Base-by-base conservation (phyloP, 2,888 invertebrate species). In the Drosophila cyrtoloma region DNA sequence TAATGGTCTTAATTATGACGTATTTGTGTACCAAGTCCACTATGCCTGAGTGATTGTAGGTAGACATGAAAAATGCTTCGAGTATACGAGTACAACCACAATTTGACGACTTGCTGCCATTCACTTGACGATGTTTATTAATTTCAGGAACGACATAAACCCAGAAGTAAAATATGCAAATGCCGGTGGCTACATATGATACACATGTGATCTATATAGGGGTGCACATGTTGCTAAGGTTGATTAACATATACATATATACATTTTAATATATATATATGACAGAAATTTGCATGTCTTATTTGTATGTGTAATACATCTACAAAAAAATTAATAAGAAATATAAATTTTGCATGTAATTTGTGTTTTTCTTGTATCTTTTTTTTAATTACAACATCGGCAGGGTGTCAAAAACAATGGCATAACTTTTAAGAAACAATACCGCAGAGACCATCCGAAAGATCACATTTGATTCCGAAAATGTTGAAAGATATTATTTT, bases 141-240 rank as follows among this genome's bases (percentile, higher is more conserved):
- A 65, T 72, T 81, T 65, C 66, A 63, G 57, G 63, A 63, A 63
- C 57, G 63, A 62, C 30, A 7, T 44, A 55, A 77, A 67, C 70
- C 90, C 90, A 85, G 84, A 87, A 89, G 83, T 65, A 68, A 72
- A 75, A 79, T 82, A 87, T 85, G 80, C 70, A 79, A 82, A 78
- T 70, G 12, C 10, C 4, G 5, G 10, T 16, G 22, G 35, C 3
- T 10, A 55, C 19, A 26, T 19, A 28, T 9, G 16, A 16, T 12
- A 22, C 33, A 42, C 4, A n/a, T 19, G 5, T 35, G 26, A 37
- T 35, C 35, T 35, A 30, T 69, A 47, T 16, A 47, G 22, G 22
- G 26, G 26, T 47, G 47, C 26, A 26, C 16, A 47, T 19, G 7
- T 47, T 16, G 22, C 16, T 47, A 22, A 4, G 7, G 6, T 47